Evolutionary conservation across 2,888 invertebrate species (phyloP), one percentile per base, ranked within the genome.

Genomic region (Halocaridina rubra): DNA sequence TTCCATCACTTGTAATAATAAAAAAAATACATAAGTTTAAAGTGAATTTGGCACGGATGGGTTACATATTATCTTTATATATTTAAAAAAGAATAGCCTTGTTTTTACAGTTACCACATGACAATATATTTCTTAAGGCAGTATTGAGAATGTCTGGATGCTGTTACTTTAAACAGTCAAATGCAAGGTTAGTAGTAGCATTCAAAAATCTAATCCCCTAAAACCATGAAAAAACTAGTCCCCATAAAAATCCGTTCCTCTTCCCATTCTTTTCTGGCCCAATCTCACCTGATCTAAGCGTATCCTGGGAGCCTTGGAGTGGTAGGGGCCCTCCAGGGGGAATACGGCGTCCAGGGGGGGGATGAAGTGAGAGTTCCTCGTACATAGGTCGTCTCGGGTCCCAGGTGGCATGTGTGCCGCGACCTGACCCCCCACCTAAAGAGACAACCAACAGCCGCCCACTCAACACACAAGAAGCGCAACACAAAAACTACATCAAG

Each of bases 331-430:
- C 89, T 93, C 94, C 89, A 94, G 94, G 89, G 93, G 95, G 88
- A 92, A 92, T 87, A 69, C 85, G 78, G 33, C 85, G 81, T 67
- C 85, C 82, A 46, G 87, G 80, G 69, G 91, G 90, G 89, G 91
- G 91, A 90, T 95, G 90, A 77, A 90, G 93, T 90, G 95, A 94
- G 91, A 96, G 93, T 91, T 96, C 96, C 93, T 96, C 96, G 92
- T 96, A 96, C 93, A 96, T 95, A 91, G 96, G 95, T 84, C 96
- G 93, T 89, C 96, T 93, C 89, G 96, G 96, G 92, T 96, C 96
- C 96, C 96, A 96, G 91, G 96, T 96, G 80, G 96, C 95, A 92
- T 88, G 86, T 74, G 82, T 74, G 71, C 94, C 94, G 91, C 91
- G 82, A 82, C 82, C 82, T 76, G 82, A 77, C 82, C 82, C 82